Evolutionary conservation across 2,113 vertebrate species (phyloP).

Genomic region (Rhinogobius similis): DNA sequence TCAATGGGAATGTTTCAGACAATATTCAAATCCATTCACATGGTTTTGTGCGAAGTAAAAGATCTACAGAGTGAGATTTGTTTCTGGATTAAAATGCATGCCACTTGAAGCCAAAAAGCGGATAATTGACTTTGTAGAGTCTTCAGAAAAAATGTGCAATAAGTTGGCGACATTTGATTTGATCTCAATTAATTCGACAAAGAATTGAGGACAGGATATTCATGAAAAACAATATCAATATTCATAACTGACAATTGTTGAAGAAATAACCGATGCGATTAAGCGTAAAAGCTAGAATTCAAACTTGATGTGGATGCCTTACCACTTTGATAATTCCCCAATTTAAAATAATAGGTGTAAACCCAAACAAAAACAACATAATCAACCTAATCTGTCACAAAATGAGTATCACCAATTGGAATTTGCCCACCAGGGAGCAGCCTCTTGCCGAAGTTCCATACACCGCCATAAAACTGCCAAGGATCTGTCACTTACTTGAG

Average conservation of each 20-base stretch:
- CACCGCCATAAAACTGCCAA: slow-evolving; percentile 43
- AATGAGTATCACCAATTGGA: slow-evolving; percentile 35
- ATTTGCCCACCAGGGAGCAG: slow-evolving; percentile 64
- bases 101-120: neutral
- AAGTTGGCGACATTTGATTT: neutral
- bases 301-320: too few relatives aligned
- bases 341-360: neutral
- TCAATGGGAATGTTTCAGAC: neutral
- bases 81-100: neutral
- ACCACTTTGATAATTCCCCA: neutral
- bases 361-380: neutral
- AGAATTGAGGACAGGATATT: too few relatives aligned
- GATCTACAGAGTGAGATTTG: neutral
- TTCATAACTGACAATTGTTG: too few relatives aligned
- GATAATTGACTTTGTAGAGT: neutral
- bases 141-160: neutral
- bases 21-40: neutral
- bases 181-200: too few relatives aligned
- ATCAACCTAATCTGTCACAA: slow-evolving; percentile 13
- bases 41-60: neutral
- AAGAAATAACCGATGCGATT: too few relatives aligned
- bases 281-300: too few relatives aligned
- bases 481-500: slow-evolving; percentile 46
- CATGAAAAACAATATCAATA: too few relatives aligned
- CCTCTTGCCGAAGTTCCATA: slow-evolving; percentile 49